Evolutionary conservation across 2,888 invertebrate species (phyloP).

Genomic region (Malthinus flaveolus): DNA sequence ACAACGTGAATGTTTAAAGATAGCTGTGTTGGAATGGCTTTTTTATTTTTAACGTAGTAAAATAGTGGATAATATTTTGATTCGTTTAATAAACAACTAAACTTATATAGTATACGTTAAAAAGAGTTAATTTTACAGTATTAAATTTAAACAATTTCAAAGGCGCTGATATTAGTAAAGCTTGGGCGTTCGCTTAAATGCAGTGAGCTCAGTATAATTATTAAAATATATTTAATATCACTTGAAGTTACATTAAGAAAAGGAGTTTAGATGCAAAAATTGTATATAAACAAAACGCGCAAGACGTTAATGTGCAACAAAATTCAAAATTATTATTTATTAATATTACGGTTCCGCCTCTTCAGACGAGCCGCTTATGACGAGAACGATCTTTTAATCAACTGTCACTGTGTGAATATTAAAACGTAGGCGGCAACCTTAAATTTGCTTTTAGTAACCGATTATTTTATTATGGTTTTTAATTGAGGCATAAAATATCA

Average conservation of each 20-base stretch:
- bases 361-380: conserved; percentile 25
- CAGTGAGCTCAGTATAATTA: too few relatives aligned
- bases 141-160: too few relatives aligned
- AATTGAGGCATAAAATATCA: conserved; percentile 15
- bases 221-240: too few relatives aligned
- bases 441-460: conserved; percentile 23
- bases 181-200: too few relatives aligned
- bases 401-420: conserved; percentile 19
- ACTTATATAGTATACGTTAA: too few relatives aligned
- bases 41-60: too few relatives aligned
- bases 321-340: conserved; percentile 22
- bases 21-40: too few relatives aligned
- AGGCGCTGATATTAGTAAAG: too few relatives aligned
- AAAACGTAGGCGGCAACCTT: conserved; percentile 23
- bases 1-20: too few relatives aligned
- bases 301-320: conserved; percentile 20
- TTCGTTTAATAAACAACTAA: too few relatives aligned
- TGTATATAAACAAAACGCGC: conserved; percentile 17
- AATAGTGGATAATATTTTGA: too few relatives aligned
- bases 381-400: conserved; percentile 19
- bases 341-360: conserved; percentile 20
- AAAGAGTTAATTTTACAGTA: too few relatives aligned
- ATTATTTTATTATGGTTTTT: conserved; percentile 23
- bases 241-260: neutral
- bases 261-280: conserved; percentile 14